Evolutionary conservation across 2,888 invertebrate genomes (phyloP).

Genomic region (Abrostola triplasia): DNA sequence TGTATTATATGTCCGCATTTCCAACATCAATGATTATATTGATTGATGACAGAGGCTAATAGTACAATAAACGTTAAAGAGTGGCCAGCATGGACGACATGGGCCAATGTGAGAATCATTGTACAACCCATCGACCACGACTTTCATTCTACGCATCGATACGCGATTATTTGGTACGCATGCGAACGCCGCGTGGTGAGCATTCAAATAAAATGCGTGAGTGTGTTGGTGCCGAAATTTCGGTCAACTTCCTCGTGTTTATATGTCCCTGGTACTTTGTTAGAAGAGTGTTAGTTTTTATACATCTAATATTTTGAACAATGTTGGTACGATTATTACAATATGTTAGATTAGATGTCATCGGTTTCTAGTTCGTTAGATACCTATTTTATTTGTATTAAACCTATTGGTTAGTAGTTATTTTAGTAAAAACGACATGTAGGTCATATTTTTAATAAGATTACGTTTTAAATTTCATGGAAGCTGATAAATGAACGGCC

Average conservation of each 20-base stretch:
- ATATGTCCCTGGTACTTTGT: slow-evolving; percentile 46
- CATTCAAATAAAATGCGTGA: slow-evolving; percentile 47
- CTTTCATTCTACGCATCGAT: slow-evolving; percentile 42
- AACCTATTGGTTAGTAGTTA: too few relatives aligned
- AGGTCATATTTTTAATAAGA: too few relatives aligned
- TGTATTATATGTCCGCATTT: slow-evolving; percentile 5
- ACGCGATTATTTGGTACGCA: slow-evolving; percentile 29
- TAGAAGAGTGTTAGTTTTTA: slow-evolving; percentile 37
- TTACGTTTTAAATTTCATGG: too few relatives aligned
- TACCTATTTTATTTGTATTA: too few relatives aligned
- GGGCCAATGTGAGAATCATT: neutral
- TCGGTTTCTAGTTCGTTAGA: too few relatives aligned
- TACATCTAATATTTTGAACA: neutral
- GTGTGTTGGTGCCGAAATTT: slow-evolving; percentile 42
- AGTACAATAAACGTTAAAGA: neutral
- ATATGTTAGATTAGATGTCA: too few relatives aligned
- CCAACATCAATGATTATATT: neutral
- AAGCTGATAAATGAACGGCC: too few relatives aligned
- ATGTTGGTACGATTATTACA: too few relatives aligned
- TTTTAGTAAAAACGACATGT: too few relatives aligned
- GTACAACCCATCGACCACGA: slow-evolving; percentile 4
- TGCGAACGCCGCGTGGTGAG: slow-evolving; percentile 39
- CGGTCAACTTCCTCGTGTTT: slow-evolving; percentile 32
- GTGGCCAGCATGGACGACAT: neutral
- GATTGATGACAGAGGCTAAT: neutral